Conservation (phyloP, 2,888 invertebrate genomes). For the Drosophila pseudotalamancana region DNA sequence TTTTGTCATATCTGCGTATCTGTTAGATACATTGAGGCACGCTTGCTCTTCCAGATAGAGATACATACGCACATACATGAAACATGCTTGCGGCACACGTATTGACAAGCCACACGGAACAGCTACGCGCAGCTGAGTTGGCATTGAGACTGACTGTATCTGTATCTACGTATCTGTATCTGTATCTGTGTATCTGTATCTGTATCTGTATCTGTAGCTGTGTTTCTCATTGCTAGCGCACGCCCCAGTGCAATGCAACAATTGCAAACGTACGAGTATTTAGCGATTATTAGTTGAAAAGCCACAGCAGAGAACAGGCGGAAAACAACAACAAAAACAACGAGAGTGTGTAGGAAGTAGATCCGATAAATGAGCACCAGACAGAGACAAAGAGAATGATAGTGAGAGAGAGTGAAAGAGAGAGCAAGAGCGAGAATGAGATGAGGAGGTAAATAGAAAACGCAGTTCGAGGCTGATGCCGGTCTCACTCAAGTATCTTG, state of each 20-base stretch:
- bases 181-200: slow-evolving; percentile 20
- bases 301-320: slow-evolving; percentile 26
- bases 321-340: slow-evolving; percentile 18
- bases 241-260: slow-evolving; percentile 62
- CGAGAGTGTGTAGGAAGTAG: slow-evolving; percentile 49
- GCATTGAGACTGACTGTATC: slow-evolving; percentile 62
- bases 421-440: slow-evolving; percentile 6
- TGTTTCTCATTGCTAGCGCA: slow-evolving; percentile 38
- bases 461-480: slow-evolving; percentile 53
- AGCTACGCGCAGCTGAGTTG: slow-evolving; percentile 74
- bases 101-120: slow-evolving; percentile 77
- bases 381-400: background rate
- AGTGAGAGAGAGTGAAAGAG: slow-evolving; percentile 3
- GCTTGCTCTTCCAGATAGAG: slow-evolving; percentile 39
- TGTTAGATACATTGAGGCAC: slow-evolving; percentile 51
- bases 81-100: slow-evolving; percentile 56
- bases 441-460: slow-evolving; percentile 20
- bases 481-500: slow-evolving; percentile 44
- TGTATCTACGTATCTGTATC: slow-evolving; percentile 16
- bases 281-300: slow-evolving; percentile 69
- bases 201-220: slow-evolving; percentile 19
- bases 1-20: slow-evolving; percentile 46
- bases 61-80: slow-evolving; percentile 16
- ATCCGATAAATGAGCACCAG: slow-evolving; percentile 41
- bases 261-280: slow-evolving; percentile 63